Conservation (phyloP, 2,888 invertebrate species). For the Fissipunctia ypsillon region DNA sequence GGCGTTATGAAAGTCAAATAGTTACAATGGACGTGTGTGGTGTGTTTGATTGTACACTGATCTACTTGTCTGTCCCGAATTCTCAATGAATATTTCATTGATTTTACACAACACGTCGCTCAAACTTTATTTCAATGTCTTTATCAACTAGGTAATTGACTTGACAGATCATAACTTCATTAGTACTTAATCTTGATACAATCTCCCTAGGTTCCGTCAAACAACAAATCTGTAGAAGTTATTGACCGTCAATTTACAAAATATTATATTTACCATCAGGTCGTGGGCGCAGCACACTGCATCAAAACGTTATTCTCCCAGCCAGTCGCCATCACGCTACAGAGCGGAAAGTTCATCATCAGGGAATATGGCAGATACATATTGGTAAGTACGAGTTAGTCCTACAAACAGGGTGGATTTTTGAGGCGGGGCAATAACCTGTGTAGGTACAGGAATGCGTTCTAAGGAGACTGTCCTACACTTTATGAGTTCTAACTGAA, state of each 20-base stretch:
- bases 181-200: neutral
- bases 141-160: neutral
- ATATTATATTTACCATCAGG: constrained; percentile 80
- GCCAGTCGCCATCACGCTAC: constrained; percentile 94
- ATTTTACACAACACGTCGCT: neutral
- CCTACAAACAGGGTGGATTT: neutral
- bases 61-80: neutral
- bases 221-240: neutral
- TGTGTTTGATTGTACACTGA: neutral
- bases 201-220: neutral
- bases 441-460: neutral
- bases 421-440: neutral
- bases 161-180: neutral
- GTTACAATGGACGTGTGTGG: neutral
- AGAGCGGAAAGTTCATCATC: constrained; percentile 97
- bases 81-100: neutral
- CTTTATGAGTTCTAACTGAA: neutral
- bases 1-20: neutral
- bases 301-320: constrained; percentile 94
- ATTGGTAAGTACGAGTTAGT: constrained; percentile 91
- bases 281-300: constrained; percentile 97
- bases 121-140: neutral
- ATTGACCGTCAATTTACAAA: neutral
- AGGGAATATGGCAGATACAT: constrained; percentile 95
- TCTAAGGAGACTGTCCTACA: too few species aligned